Conservation (phyloP, 1,140 invertebrate species). For the Ridgeia piscesae region DNA sequence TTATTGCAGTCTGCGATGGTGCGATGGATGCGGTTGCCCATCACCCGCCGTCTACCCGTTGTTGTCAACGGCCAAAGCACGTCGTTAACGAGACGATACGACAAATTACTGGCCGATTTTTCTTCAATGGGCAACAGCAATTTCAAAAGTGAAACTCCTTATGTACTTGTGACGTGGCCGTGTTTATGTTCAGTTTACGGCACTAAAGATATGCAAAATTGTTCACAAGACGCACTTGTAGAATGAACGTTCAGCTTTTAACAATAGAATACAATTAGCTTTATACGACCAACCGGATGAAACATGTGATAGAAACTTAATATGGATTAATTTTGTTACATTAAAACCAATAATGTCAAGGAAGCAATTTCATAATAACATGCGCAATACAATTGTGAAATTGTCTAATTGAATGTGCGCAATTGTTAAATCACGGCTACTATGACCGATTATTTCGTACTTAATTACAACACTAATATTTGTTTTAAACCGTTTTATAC, state of each 20-base stretch:
- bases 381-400: too few species aligned
- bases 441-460: too few species aligned
- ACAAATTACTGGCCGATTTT: neutral
- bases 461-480: too few species aligned
- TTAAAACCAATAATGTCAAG: too few species aligned
- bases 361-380: too few species aligned
- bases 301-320: too few species aligned
- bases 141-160: neutral
- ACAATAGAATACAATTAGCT: neutral
- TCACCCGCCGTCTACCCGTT: neutral
- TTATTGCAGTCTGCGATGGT: neutral
- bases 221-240: neutral
- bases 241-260: neutral
- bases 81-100: neutral
- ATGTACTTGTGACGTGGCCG: neutral
- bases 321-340: too few species aligned
- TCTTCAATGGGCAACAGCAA: neutral
- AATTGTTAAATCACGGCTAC: too few species aligned
- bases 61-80: neutral
- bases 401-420: too few species aligned
- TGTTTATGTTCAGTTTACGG: too few species aligned
- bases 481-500: too few species aligned
- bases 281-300: neutral
- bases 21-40: neutral
- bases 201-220: too few species aligned